Percentiles rank a stretch among this genome's conserved stretches.
Conservation (phyloP, 2,888 invertebrate species). For the Neuroscelio doddi region DNA sequence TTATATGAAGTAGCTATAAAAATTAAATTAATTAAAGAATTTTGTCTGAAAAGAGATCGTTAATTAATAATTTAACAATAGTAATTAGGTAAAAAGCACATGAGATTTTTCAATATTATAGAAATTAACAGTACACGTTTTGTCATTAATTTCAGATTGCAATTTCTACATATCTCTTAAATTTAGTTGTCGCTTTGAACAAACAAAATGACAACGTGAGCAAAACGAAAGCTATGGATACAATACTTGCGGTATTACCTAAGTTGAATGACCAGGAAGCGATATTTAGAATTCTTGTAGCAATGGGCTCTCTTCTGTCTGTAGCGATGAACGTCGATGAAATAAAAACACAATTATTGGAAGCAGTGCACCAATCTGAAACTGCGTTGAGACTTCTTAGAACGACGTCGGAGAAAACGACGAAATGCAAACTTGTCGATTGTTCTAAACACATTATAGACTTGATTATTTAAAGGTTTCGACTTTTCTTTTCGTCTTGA, state of each 20-base stretch:
- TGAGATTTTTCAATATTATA: background rate
- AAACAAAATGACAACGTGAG: conserved; percentile 74
- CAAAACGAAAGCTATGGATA: conserved; percentile 74
- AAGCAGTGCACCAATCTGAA: conserved; percentile 58
- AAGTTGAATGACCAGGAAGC: conserved; percentile 81
- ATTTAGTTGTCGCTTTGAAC: conserved; percentile 79
- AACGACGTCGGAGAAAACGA: conserved; percentile 56
- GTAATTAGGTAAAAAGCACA: background rate
- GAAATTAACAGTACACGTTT: no score
- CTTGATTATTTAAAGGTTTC: conserved; percentile 48
- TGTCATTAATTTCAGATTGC: conserved; percentile 77
- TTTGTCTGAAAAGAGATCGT: no score
- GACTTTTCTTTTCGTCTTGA: no score
- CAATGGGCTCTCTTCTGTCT: conserved; percentile 81
- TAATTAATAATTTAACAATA: no score
- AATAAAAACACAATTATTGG: conserved; percentile 56
- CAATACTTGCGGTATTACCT: conserved; percentile 74
- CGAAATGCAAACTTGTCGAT: conserved; percentile 57
- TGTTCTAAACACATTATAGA: conserved; percentile 66
- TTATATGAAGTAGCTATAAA: no score
- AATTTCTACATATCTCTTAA: conserved; percentile 81
- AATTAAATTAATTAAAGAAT: no score
- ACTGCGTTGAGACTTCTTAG: conserved; percentile 54
- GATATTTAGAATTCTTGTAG: conserved; percentile 83
- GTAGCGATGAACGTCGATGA: conserved; percentile 72